These are phyloP conservation scores for Oreochromis spilurus DNA, from an alignment of 2,113 vertebrate species.

Conservation along the genomic window DNA sequence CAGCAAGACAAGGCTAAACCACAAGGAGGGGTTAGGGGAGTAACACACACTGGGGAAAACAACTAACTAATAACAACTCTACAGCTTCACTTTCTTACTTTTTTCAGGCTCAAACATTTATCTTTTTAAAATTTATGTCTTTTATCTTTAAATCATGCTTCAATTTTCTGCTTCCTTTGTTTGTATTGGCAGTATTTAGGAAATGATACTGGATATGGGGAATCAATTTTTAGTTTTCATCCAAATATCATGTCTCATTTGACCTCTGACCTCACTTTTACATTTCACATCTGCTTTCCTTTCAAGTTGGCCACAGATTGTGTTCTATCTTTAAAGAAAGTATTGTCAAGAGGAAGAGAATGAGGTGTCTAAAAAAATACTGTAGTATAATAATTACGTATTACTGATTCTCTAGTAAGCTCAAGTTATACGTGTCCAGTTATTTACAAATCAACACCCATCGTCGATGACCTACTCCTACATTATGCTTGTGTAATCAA, in stretches of 20 bases:
- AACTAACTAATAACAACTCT: not conserved
- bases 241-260: not conserved
- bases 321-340: not conserved
- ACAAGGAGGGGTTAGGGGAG: rapidly evolving
- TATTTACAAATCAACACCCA: not conserved
- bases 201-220: not conserved
- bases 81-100: rapidly evolving
- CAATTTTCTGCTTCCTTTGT: not conserved
- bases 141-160: not conserved
- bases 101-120: not conserved
- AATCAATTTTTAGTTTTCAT: not conserved
- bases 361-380: not conserved
- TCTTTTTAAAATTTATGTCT: not conserved
- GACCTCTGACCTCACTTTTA: not conserved
- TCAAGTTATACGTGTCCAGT: not conserved
- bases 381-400: rapidly evolving
- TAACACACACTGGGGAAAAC: not conserved
- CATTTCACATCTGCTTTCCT: not conserved
- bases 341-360: not conserved
- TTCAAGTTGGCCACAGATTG: not conserved
- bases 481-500: not conserved
- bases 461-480: not conserved
- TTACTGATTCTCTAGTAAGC: rapidly evolving
- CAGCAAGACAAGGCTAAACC: not conserved
- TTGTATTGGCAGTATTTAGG: not conserved